phyloP scores from a whole-genome alignment of 2,797 vertebrate genomes.

The Rhynchonycteris naso region DNA sequence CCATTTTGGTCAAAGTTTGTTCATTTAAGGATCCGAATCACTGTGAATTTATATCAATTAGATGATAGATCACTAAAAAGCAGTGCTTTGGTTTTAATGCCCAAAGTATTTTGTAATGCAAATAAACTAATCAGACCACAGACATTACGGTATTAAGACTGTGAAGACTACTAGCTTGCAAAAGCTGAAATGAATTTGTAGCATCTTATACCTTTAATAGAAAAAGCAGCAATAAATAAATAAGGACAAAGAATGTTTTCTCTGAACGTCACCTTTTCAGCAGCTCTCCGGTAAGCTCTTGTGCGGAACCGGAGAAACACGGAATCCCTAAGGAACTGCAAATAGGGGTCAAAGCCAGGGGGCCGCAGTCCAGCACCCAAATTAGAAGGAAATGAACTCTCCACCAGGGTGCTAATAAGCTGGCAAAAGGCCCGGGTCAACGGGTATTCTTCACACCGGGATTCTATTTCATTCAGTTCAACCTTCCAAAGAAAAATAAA shows the following conservation, averaged over 20 bases:
- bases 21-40: conserved; percentile 29
- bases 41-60: neutral
- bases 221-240: conserved; percentile 20
- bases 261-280: conserved; percentile 92
- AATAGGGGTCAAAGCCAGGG: conserved; percentile 97
- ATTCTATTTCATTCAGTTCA: conserved; percentile 98
- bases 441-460: conserved; percentile 96
- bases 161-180: conserved; percentile 22
- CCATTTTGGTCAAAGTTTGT: conserved; percentile 44
- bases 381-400: conserved; percentile 95
- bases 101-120: conserved; percentile 23
- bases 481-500: conserved; percentile 87
- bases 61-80: conserved; percentile 9
- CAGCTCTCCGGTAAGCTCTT: conserved; percentile 95
- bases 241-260: conserved; percentile 1
- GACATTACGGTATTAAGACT: neutral
- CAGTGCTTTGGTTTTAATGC: conserved; percentile 8
- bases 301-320: conserved; percentile 98
- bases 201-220: neutral
- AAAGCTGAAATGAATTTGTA: conserved; percentile 29
- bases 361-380: conserved; percentile 95
- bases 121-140: neutral
- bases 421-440: conserved; percentile 95
- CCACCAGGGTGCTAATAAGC: conserved; percentile 95
- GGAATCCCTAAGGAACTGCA: conserved; percentile 95